Evolutionary conservation across 2,888 invertebrate genomes (phyloP).

Genomic region (Sesia apiformis): DNA sequence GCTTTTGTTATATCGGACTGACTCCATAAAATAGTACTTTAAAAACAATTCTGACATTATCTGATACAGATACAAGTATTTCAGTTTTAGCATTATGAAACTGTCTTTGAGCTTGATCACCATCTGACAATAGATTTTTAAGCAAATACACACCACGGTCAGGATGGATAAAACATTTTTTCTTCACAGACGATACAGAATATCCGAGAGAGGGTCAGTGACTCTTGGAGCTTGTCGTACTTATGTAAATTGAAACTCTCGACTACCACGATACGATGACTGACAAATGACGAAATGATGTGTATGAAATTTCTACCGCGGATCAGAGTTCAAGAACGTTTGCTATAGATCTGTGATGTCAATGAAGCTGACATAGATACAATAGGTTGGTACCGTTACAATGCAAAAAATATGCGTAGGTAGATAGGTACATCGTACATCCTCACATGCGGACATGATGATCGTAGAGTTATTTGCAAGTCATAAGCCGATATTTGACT

Average conservation of each 20-base stretch:
- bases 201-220: constrained; percentile 19
- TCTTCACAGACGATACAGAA: background rate
- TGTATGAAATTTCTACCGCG: background rate
- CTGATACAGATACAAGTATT: background rate
- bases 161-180: too few species aligned
- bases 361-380: too few species aligned
- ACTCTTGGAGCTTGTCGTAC: constrained; percentile 9
- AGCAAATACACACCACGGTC: background rate
- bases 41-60: background rate
- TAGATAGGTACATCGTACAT: too few species aligned
- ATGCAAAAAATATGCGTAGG: too few species aligned
- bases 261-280: constrained; percentile 24
- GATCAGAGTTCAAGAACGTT: background rate
- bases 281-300: constrained; percentile 42
- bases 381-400: too few species aligned
- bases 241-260: constrained; percentile 28
- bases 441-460: too few species aligned
- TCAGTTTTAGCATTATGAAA: background rate
- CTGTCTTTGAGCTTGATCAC: background rate
- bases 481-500: too few species aligned
- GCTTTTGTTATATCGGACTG: background rate
- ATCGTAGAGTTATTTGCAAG: too few species aligned
- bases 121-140: background rate
- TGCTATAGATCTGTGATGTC: too few species aligned
- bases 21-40: background rate